These are phyloP conservation scores for Parthenolecanium corni DNA, from an alignment of 2,888 invertebrate genomes.

Conservation along the genomic window DNA sequence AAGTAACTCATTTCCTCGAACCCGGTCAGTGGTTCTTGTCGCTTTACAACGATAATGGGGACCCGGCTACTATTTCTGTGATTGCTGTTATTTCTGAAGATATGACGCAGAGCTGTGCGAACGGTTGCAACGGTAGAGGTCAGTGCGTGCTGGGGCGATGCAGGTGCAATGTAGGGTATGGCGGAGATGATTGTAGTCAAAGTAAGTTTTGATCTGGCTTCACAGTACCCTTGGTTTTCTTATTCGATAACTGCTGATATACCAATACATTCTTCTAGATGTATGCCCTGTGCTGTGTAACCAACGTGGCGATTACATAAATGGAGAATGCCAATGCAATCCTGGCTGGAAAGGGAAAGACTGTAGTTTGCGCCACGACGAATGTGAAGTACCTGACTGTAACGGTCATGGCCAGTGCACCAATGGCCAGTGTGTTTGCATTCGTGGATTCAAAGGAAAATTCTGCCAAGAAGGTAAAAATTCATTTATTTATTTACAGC, in stretches of 20 bases:
- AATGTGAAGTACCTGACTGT: conserved; percentile 93
- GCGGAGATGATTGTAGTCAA: conserved; percentile 91
- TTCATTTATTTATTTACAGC: no score
- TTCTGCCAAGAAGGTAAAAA: conserved; percentile 85
- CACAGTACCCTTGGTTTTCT: no score
- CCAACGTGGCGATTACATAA: conserved; percentile 91
- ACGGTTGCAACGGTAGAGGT: conserved; percentile 92
- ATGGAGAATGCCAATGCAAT: conserved; percentile 93
- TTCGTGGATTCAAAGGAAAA: conserved; percentile 86
- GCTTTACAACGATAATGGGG: conserved; percentile 89
- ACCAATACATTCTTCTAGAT: conserved; percentile 43
- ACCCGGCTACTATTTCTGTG: conserved; percentile 75
- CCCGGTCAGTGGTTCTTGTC: conserved; percentile 94
- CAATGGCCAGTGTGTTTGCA: conserved; percentile 89
- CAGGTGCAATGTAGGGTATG: conserved; percentile 91
- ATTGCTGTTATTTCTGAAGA: conserved; percentile 75
- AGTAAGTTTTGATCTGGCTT: conserved; percentile 49
- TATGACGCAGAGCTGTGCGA: conserved; percentile 90
- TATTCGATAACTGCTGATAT: background rate
- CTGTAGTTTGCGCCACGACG: conserved; percentile 85
- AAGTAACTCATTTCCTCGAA: conserved; percentile 89
- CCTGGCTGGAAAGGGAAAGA: conserved; percentile 98
- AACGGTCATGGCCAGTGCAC: conserved; percentile 93
- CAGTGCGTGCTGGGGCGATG: conserved; percentile 91
- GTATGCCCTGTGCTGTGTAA: conserved; percentile 94